Percentiles rank a stretch among this genome's conserved stretches.
phyloP scores from a whole-genome alignment of 2,888 invertebrate genomes.

The Thyatira batis region DNA sequence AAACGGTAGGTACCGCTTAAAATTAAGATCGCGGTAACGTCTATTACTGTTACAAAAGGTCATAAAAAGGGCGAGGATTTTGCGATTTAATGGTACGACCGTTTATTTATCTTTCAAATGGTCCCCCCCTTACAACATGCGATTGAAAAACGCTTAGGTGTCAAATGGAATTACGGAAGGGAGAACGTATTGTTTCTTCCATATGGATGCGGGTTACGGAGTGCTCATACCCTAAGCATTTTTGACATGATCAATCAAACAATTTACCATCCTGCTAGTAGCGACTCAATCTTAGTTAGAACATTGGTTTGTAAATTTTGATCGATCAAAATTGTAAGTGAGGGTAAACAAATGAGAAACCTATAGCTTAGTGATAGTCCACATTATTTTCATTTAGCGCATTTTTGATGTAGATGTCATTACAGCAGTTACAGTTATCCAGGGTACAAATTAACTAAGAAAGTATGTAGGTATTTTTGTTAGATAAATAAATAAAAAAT shows the following conservation, averaged over 20 bases:
- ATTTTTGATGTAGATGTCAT: too few species aligned
- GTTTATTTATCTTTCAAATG: constrained; percentile 46
- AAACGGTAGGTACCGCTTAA: constrained; percentile 8
- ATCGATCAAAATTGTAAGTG: too few species aligned
- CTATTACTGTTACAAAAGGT: constrained; percentile 23
- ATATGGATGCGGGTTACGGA: constrained; percentile 42
- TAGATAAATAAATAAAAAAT: too few species aligned
- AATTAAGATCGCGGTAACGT: constrained; percentile 21
- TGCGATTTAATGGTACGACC: constrained; percentile 31
- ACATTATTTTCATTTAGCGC: too few species aligned
- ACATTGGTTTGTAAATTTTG: too few species aligned
- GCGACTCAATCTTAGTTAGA: too few species aligned
- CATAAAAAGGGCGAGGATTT: constrained; percentile 39
- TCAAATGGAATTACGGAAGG: constrained; percentile 44
- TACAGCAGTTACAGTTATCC: too few species aligned
- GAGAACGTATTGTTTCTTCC: constrained; percentile 39
- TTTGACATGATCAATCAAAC: neutral
- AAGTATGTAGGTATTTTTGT: too few species aligned
- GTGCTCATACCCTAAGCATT: neutral
- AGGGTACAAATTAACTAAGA: too few species aligned
- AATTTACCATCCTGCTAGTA: neutral
- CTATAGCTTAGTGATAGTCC: too few species aligned
- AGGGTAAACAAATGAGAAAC: too few species aligned
- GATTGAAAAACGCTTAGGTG: constrained; percentile 55
- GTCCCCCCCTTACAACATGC: constrained; percentile 37